These are phyloP conservation scores for Plemyria rubiginata DNA, from an alignment of 2,888 invertebrate genomes.

Conservation along the genomic window DNA sequence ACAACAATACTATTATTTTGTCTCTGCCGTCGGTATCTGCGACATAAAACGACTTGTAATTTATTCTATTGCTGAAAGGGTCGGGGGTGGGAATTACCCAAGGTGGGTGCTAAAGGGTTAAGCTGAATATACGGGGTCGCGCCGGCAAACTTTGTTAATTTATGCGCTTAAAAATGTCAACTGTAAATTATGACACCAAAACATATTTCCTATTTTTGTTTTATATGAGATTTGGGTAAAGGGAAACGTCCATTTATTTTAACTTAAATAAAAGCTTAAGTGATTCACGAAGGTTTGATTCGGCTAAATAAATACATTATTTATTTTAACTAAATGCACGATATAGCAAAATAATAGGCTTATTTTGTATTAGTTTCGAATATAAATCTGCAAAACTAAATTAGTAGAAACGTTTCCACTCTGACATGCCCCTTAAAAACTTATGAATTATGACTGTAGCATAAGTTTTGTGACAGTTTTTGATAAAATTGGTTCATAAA, in stretches of 20 bases:
- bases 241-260: constrained; percentile 17
- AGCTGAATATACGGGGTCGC: constrained; percentile 83
- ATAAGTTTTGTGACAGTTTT: too few relatives aligned
- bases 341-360: not conserved
- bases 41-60: constrained; percentile 84
- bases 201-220: constrained; percentile 81
- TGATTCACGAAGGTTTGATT: not conserved
- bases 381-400: too few relatives aligned
- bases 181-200: constrained; percentile 83
- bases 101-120: constrained; percentile 86
- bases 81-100: constrained; percentile 85
- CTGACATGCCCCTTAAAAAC: too few relatives aligned
- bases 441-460: too few relatives aligned
- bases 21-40: constrained; percentile 68
- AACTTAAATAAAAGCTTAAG: constrained; percentile 2
- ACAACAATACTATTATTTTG: not conserved
- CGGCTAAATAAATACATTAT: not conserved
- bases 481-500: too few relatives aligned
- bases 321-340: not conserved
- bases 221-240: constrained; percentile 61
- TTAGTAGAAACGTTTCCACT: too few relatives aligned
- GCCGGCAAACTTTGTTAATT: constrained; percentile 84
- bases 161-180: constrained; percentile 85
- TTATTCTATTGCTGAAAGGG: constrained; percentile 86
- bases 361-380: too few relatives aligned